A percentile compares a stretch with the other conserved stretches of the same genome.
Evolutionary conservation across 2,797 vertebrate species (phyloP).

Genomic region (Lutjanus campechanus): DNA sequence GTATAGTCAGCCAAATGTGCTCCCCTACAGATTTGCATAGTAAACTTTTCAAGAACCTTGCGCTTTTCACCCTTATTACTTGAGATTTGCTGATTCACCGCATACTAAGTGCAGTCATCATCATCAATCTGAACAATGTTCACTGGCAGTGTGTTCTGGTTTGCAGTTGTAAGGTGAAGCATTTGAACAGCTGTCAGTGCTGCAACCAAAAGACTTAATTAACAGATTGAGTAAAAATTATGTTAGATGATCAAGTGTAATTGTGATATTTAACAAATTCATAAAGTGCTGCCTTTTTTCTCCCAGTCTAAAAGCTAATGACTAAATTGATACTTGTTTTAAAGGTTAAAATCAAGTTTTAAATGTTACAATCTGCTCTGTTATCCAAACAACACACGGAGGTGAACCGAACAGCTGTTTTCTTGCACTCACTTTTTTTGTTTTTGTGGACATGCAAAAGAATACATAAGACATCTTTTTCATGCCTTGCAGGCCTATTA

Average conservation of each 20-base stretch:
- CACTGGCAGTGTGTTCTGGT: not conserved
- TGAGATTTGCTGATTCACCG: slow-evolving; percentile 54
- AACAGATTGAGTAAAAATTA: slow-evolving; percentile 27
- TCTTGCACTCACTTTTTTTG: not conserved
- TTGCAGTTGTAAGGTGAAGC: slow-evolving; percentile 9
- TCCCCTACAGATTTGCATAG: slow-evolving; percentile 34
- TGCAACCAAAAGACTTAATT: slow-evolving; percentile 35
- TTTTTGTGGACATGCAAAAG: not conserved
- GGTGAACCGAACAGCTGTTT: not conserved
- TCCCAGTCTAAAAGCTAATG: not conserved
- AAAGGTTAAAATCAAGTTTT: slow-evolving; percentile 4
- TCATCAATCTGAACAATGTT: slow-evolving; percentile 42
- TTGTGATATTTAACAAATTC: slow-evolving; percentile 23
- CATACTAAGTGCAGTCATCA: slow-evolving; percentile 49
- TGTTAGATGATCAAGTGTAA: slow-evolving; percentile 33
- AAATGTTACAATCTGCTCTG: not conserved
- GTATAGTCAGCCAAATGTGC: slow-evolving; percentile 56
- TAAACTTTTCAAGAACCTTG: slow-evolving; percentile 42
- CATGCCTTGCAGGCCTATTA: not conserved
- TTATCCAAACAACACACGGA: not conserved
- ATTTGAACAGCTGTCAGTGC: slow-evolving; percentile 34
- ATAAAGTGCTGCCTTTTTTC: slow-evolving; percentile 6
- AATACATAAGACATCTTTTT: not conserved
- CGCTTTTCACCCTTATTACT: slow-evolving; percentile 31
- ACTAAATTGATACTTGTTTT: not conserved